A percentile compares a stretch with the other conserved stretches of the same genome.
These are phyloP conservation scores for Motacilla tschutschensis DNA, from an alignment of 2,113 vertebrate genomes.

Conservation along the genomic window DNA sequence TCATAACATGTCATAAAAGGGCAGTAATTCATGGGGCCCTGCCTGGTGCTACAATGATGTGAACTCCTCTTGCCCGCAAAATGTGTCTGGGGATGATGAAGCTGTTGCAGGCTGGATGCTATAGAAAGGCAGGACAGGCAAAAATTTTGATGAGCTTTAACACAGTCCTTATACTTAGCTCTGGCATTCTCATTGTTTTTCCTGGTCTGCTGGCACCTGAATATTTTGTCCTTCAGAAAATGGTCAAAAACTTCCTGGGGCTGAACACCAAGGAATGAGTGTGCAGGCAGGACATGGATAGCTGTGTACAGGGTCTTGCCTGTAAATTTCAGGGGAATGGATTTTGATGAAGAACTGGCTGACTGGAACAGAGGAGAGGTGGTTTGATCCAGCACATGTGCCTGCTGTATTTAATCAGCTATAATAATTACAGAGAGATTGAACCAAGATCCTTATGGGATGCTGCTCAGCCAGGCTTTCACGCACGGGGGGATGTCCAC, in stretches of 20 bases:
- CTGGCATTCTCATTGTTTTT: background rate
- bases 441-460: background rate
- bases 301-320: background rate
- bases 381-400: background rate
- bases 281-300: background rate
- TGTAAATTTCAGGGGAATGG: background rate
- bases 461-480: background rate
- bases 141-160: background rate
- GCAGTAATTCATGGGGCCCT: background rate
- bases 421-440: background rate
- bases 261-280: background rate
- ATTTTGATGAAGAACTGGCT: background rate
- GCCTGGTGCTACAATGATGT: background rate
- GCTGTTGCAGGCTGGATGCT: background rate
- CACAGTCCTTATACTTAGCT: background rate
- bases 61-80: background rate
- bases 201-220: background rate
- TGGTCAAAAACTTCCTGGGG: background rate
- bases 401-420: background rate
- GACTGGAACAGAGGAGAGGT: background rate
- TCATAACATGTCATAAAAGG: background rate
- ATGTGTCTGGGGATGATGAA: background rate
- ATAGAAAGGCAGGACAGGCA: background rate
- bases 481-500: rapidly evolving
- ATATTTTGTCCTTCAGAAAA: background rate